These are phyloP conservation scores for Montipora cactus DNA, from an alignment of 64 coral and sea anemone species.

Conservation along the genomic window DNA sequence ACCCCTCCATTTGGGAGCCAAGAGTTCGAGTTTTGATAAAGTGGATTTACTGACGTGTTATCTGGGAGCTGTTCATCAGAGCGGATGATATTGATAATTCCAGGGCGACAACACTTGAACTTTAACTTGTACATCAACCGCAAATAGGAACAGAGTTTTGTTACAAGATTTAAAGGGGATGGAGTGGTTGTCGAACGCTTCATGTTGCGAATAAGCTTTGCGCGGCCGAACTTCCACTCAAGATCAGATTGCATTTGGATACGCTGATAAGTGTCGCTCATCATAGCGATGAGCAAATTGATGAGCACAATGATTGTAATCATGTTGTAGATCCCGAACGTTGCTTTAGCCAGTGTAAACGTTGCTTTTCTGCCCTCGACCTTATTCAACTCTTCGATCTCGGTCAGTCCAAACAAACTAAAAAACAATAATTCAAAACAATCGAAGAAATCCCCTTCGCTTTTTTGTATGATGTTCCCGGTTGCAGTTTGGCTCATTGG, in stretches of 20 bases:
- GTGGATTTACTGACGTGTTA: constrained; percentile 32
- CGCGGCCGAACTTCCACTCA: constrained; percentile 99
- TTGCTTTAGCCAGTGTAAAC: constrained; percentile 68
- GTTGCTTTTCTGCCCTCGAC: constrained; percentile 12
- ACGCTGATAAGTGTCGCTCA: constrained; percentile 99
- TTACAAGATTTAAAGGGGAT: constrained; percentile 87
- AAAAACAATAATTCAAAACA: constrained; percentile 94
- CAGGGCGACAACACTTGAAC: constrained; percentile 85
- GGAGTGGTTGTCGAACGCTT: constrained; percentile 96
- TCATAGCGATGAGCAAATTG: constrained; percentile 99
- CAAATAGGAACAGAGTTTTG: constrained; percentile 86
- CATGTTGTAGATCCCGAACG: constrained; percentile 94
- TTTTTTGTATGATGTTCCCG: background rate
- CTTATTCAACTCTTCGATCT: constrained; percentile 49
- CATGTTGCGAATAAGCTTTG: constrained; percentile 98
- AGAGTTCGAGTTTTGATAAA: constrained; percentile 26
- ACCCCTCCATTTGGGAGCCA: constrained; percentile 47
- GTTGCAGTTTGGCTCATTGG: constrained; percentile 32
- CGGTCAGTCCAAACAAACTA: constrained; percentile 90
- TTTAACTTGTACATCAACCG: constrained; percentile 74
- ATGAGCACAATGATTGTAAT: constrained; percentile 97
- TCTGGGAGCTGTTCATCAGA: constrained; percentile 79
- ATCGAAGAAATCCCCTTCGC: constrained; percentile 35
- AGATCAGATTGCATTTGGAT: constrained; percentile 96
- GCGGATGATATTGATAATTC: constrained; percentile 90